A percentile compares a stretch with the other conserved stretches of the same genome.
These are phyloP conservation scores for Anthopleura xanthogrammica DNA, from an alignment of 92 coral and sea anemone genomes.

Conservation along the genomic window DNA sequence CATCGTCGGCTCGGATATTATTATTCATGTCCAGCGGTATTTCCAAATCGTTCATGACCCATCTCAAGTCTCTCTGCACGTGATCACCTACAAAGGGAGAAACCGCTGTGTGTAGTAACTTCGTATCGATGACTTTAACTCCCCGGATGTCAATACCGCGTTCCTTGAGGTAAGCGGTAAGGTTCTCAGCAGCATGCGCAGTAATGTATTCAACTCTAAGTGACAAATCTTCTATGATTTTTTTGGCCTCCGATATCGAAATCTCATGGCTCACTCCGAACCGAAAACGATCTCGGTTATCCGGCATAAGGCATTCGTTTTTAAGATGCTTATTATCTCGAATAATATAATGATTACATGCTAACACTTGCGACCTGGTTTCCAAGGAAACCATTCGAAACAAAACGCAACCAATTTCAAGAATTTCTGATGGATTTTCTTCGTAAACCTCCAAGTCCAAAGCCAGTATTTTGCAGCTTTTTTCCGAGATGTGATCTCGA, in stretches of 20 bases:
- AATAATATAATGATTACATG: conserved; percentile 32
- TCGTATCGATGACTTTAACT: conserved; percentile 30
- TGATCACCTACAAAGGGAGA: conserved; percentile 28
- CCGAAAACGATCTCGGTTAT: conserved; percentile 31
- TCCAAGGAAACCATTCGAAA: conserved; percentile 27
- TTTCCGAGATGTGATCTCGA: conserved; percentile 12
- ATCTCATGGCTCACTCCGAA: conserved; percentile 27
- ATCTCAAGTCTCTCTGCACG: conserved; percentile 18
- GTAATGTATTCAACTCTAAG: conserved; percentile 17
- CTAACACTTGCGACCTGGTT: not conserved
- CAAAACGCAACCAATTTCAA: conserved; percentile 26
- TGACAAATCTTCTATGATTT: conserved; percentile 7
- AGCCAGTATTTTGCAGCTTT: conserved; percentile 23
- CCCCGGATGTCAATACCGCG: conserved; percentile 13
- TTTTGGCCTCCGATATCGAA: conserved; percentile 13
- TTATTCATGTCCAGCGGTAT: conserved; percentile 26
- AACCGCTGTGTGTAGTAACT: conserved; percentile 31
- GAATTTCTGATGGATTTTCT: conserved; percentile 36
- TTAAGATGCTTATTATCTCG: conserved; percentile 34
- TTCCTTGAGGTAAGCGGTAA: conserved; percentile 18
- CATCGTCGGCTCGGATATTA: conserved; percentile 7
- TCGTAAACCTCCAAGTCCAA: conserved; percentile 37
- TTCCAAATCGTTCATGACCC: conserved; percentile 23
- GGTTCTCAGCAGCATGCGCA: conserved; percentile 28
- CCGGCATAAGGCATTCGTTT: conserved; percentile 30